Evolutionary conservation across 2,888 invertebrate genomes (phyloP).

Genomic region (Eulithis testata): DNA sequence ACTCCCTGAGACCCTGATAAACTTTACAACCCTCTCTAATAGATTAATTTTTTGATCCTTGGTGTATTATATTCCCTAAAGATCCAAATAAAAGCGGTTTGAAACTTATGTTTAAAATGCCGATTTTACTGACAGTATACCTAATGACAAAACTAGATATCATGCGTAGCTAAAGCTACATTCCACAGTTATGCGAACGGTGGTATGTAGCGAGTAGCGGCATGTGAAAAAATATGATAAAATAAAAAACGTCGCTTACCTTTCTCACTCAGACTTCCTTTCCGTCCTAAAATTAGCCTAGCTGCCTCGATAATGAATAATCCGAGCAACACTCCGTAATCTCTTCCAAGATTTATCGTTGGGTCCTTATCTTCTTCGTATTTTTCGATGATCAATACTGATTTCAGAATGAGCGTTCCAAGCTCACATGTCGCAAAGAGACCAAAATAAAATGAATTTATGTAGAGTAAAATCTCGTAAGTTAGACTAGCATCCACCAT

Average conservation of each 20-base stretch:
- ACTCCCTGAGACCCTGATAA: too few species aligned
- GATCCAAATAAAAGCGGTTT: too few species aligned
- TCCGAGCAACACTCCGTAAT: conserved; percentile 90
- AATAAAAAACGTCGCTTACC: conserved; percentile 61
- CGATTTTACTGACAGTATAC: too few species aligned
- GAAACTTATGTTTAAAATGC: too few species aligned
- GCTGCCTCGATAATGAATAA: conserved; percentile 92
- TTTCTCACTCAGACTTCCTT: conserved; percentile 93
- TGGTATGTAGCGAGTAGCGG: too few species aligned
- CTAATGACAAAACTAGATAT: too few species aligned
- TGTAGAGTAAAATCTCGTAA: conserved; percentile 93
- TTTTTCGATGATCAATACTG: conserved; percentile 84
- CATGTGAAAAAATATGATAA: too few species aligned
- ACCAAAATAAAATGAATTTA: conserved; percentile 95
- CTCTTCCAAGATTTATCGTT: conserved; percentile 87
- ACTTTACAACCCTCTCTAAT: too few species aligned
- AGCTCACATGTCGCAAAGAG: conserved; percentile 93
- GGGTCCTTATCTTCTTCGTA: conserved; percentile 88
- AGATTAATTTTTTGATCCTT: too few species aligned
- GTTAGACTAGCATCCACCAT: conserved; percentile 91
- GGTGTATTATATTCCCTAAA: too few species aligned
- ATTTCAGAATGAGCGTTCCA: conserved; percentile 91
- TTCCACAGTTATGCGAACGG: too few species aligned
- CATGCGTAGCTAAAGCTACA: too few species aligned
- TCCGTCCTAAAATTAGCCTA: conserved; percentile 93